phyloP scores from a whole-genome alignment of 2,888 invertebrate species.

The Sesia apiformis region DNA sequence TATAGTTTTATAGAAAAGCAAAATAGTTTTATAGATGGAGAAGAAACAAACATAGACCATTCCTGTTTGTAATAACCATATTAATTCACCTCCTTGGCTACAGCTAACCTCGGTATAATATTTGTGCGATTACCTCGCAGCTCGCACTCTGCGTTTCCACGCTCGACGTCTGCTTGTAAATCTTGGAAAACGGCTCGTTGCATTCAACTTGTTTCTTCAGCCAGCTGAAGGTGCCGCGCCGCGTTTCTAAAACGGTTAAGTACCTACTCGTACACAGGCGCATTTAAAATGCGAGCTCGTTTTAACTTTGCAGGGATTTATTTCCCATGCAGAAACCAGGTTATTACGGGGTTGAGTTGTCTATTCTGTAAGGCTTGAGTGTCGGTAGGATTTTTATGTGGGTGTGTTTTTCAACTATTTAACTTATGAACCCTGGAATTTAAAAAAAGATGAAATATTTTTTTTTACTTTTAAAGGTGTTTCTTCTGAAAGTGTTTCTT shows the following conservation, averaged over 20 bases:
- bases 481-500: too few relatives aligned
- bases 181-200: slow-evolving; percentile 27
- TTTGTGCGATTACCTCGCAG: not conserved
- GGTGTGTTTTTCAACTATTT: too few relatives aligned
- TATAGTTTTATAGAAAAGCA: too few relatives aligned
- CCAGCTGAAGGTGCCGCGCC: slow-evolving; percentile 5
- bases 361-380: not conserved
- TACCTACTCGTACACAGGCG: not conserved
- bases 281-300: not conserved
- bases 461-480: too few relatives aligned
- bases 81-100: too few relatives aligned
- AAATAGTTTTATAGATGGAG: too few relatives aligned
- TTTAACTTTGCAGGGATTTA: not conserved
- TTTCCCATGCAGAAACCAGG: not conserved
- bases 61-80: too few relatives aligned
- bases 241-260: slow-evolving; percentile 5
- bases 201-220: slow-evolving; percentile 23
- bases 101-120: too few relatives aligned
- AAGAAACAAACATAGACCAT: too few relatives aligned
- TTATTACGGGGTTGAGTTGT: not conserved
- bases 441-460: too few relatives aligned
- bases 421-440: too few relatives aligned
- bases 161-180: slow-evolving; percentile 12
- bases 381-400: too few relatives aligned
- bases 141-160: not conserved